Conservation (phyloP, 2,888 invertebrate genomes). For the Hypercompe scribonia region DNA sequence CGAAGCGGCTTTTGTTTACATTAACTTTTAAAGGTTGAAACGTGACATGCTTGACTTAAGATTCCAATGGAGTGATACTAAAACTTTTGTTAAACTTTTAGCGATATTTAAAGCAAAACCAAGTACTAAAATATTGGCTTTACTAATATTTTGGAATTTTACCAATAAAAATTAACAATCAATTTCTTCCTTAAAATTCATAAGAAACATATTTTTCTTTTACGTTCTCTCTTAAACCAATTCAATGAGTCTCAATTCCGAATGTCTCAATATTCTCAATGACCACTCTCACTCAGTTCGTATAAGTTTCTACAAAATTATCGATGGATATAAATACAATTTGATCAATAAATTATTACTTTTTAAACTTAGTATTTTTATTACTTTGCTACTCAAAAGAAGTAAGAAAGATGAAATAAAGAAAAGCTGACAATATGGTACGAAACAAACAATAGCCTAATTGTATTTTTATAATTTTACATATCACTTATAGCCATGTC, state of each 20-base stretch:
- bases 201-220: too few relatives aligned
- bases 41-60: slow-evolving; percentile 25
- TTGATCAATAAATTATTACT: background rate
- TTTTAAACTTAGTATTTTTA: background rate
- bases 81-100: slow-evolving; percentile 11
- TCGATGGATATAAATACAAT: background rate
- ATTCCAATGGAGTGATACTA: slow-evolving; percentile 35
- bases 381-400: background rate
- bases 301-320: background rate
- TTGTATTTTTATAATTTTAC: too few relatives aligned
- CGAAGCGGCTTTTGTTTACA: slow-evolving; percentile 39
- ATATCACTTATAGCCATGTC: background rate
- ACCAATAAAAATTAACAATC: too few relatives aligned
- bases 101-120: background rate
- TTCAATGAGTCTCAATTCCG: too few relatives aligned
- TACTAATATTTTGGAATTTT: too few relatives aligned
- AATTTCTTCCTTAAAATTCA: too few relatives aligned
- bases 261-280: too few relatives aligned
- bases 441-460: too few relatives aligned
- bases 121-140: too few relatives aligned
- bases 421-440: background rate
- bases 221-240: too few relatives aligned
- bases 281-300: background rate
- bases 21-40: slow-evolving; percentile 28
- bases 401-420: slow-evolving; percentile 4